These are phyloP conservation scores for Enoplolaimus lenunculus DNA, from an alignment of 2,888 invertebrate genomes.

Conservation along the genomic window DNA sequence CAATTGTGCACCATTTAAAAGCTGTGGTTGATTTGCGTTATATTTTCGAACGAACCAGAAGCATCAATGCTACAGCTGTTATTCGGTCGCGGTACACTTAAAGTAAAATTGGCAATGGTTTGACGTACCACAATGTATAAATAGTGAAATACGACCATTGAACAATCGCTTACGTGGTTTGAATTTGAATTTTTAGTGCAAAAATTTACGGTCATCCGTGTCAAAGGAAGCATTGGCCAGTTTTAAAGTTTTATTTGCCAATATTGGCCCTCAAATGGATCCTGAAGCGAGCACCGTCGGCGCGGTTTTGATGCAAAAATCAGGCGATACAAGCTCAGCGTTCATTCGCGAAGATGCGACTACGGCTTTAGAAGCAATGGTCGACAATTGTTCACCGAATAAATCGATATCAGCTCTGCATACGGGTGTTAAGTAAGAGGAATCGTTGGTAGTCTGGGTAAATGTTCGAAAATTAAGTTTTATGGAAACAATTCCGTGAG, in stretches of 20 bases:
- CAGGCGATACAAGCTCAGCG: slow-evolving; percentile 69
- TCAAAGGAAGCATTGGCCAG: slow-evolving; percentile 71
- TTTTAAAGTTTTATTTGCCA: slow-evolving; percentile 60
- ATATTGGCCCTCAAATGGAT: slow-evolving; percentile 49
- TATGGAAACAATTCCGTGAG: too few species aligned
- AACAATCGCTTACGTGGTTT: too few species aligned
- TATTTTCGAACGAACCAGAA: too few species aligned
- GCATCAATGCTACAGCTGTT: too few species aligned
- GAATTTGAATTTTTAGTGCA: slow-evolving; percentile 60
- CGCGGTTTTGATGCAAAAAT: slow-evolving; percentile 28
- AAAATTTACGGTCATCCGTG: slow-evolving; percentile 80
- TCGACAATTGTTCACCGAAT: slow-evolving; percentile 56
- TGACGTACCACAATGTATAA: too few species aligned
- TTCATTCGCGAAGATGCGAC: slow-evolving; percentile 79
- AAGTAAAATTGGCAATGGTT: too few species aligned
- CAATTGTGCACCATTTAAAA: too few species aligned
- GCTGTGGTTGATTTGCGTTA: too few species aligned
- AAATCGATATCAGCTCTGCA: slow-evolving; percentile 24
- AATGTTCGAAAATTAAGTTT: too few species aligned
- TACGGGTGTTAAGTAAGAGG: not conserved
- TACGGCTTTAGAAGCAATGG: slow-evolving; percentile 63
- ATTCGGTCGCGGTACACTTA: too few species aligned
- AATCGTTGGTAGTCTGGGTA: too few species aligned
- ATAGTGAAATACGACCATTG: too few species aligned
- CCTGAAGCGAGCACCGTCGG: slow-evolving; percentile 41